Conservation (phyloP, 1,140 invertebrate species). For the Anagrus nilaparvatae region DNA sequence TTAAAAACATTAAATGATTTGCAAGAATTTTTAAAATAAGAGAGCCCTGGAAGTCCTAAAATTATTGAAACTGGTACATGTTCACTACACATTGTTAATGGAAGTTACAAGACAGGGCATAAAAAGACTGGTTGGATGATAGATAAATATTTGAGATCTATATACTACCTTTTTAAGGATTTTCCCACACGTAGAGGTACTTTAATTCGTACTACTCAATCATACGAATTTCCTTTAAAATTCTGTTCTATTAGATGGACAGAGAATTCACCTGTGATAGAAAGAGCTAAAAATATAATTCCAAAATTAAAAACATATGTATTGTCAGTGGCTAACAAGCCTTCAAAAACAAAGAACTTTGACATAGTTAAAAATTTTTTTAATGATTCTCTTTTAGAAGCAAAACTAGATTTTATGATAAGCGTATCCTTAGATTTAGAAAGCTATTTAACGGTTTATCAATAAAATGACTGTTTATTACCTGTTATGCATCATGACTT, state of each 20-base stretch:
- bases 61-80: background rate
- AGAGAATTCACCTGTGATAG: slow-evolving; percentile 10
- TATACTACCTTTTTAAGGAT: slow-evolving; percentile 9
- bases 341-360: too few relatives aligned
- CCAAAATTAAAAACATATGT: too few relatives aligned
- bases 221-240: slow-evolving; percentile 11
- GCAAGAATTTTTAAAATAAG: background rate
- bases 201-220: slow-evolving; percentile 9
- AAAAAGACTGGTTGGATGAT: background rate
- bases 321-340: too few relatives aligned
- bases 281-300: slow-evolving; percentile 7
- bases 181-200: slow-evolving; percentile 13
- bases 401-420: too few relatives aligned
- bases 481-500: too few relatives aligned
- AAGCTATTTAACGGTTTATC: too few relatives aligned
- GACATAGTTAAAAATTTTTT: too few relatives aligned
- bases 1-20: background rate
- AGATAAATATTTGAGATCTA: background rate
- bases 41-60: background rate
- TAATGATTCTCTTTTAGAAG: too few relatives aligned
- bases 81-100: background rate
- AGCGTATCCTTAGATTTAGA: too few relatives aligned
- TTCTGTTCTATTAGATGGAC: slow-evolving; percentile 16
- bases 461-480: too few relatives aligned
- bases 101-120: background rate